A percentile compares a stretch with the other conserved stretches of the same genome.
Conservation (phyloP, 2,113 vertebrate species). For the Tauraco erythrolophus region DNA sequence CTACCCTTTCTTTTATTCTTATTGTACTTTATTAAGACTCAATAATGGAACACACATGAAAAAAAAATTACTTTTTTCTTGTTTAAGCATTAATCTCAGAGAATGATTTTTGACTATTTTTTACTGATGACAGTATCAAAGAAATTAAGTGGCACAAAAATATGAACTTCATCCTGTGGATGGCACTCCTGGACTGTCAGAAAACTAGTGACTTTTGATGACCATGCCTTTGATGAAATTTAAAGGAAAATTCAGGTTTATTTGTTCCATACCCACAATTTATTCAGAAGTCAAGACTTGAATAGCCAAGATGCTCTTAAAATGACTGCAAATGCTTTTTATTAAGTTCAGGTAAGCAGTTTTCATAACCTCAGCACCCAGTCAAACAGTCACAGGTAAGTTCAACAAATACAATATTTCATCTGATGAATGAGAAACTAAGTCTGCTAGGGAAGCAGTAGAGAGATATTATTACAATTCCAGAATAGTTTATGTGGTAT, state of each 20-base stretch:
- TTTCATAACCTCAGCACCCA: background rate
- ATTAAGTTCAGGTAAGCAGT: background rate
- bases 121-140: background rate
- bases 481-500: background rate
- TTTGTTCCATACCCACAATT: background rate
- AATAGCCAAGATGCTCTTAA: background rate
- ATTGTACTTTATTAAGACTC: background rate
- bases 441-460: constrained; percentile 13
- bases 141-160: constrained; percentile 5
- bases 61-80: background rate
- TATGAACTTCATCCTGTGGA: constrained; percentile 57
- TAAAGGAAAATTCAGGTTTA: constrained; percentile 44
- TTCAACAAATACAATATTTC: constrained; percentile 15
- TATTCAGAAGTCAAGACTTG: constrained; percentile 2
- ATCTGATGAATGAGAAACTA: background rate
- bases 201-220: background rate
- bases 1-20: background rate
- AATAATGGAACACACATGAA: background rate
- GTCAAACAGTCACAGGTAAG: background rate
- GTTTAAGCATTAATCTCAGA: background rate
- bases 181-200: constrained; percentile 56
- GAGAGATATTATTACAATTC: background rate
- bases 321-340: background rate
- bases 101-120: background rate
- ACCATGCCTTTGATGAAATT: background rate